These are phyloP conservation scores for Lates calcarifer DNA, from an alignment of 2,113 vertebrate species.

Conservation along the genomic window DNA sequence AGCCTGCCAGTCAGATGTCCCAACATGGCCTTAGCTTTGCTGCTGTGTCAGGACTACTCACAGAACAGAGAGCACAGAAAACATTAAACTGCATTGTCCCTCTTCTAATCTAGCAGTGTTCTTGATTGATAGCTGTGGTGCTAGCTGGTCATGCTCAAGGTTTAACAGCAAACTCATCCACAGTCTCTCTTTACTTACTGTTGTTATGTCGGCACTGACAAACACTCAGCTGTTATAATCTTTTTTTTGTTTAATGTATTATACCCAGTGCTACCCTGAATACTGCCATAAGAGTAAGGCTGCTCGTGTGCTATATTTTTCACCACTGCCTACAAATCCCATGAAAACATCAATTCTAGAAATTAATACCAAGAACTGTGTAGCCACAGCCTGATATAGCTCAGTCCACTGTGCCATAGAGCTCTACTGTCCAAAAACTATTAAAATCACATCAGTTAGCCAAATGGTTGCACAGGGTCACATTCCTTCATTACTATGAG, in stretches of 20 bases:
- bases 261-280: background rate
- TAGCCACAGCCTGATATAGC: background rate
- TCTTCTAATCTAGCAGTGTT: constrained; percentile 34
- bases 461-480: too few species aligned
- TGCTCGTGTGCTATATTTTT: background rate
- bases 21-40: constrained; percentile 72
- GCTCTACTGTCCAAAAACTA: background rate
- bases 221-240: background rate
- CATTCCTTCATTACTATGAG: background rate
- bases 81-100: constrained; percentile 25
- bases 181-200: background rate
- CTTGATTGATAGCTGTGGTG: constrained; percentile 24
- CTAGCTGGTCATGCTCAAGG: background rate
- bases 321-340: background rate
- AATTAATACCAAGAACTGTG: background rate
- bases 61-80: constrained; percentile 15
- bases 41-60: constrained; percentile 18
- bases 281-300: background rate
- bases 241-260: background rate
- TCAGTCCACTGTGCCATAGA: background rate
- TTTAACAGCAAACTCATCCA: constrained; percentile 18
- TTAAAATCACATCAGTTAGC: background rate
- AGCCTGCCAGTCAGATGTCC: constrained; percentile 50
- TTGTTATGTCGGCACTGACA: background rate
- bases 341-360: background rate